Percentiles rank a stretch among this genome's conserved stretches.
Evolutionary conservation across 1,140 invertebrate species (phyloP).

Genomic region (Bombus confusus): DNA sequence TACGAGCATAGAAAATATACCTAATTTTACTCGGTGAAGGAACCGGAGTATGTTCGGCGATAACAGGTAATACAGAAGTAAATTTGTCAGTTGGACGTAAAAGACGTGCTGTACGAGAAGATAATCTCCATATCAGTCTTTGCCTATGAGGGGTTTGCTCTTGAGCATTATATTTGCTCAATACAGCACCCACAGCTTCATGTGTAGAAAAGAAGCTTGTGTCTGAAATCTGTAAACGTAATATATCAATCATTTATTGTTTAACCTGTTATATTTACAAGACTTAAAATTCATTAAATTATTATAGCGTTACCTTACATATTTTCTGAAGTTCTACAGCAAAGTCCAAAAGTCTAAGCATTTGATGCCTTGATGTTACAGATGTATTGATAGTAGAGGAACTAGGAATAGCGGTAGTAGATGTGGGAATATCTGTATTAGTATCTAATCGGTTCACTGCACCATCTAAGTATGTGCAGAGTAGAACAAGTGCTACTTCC

Average conservation of each 20-base stretch:
- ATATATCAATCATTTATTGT: neutral
- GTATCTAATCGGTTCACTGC: slow-evolving; percentile 73
- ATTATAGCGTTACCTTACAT: slow-evolving; percentile 83
- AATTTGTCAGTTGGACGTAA: slow-evolving; percentile 89
- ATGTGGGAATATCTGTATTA: slow-evolving; percentile 55
- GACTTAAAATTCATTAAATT: neutral
- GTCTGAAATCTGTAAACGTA: slow-evolving; percentile 85
- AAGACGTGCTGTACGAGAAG: slow-evolving; percentile 86
- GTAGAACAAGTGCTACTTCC: slow-evolving; percentile 87
- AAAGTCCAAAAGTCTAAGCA: slow-evolving; percentile 83
- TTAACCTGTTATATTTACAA: neutral
- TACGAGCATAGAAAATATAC: slow-evolving; percentile 65
- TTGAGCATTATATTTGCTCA: slow-evolving; percentile 88
- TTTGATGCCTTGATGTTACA: slow-evolving; percentile 70
- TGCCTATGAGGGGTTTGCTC: slow-evolving; percentile 87
- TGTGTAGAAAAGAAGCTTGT: slow-evolving; percentile 85
- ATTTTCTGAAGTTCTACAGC: slow-evolving; percentile 84
- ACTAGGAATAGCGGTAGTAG: slow-evolving; percentile 47
- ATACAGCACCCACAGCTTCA: slow-evolving; percentile 84
- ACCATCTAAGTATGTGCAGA: slow-evolving; percentile 86
- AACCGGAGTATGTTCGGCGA: slow-evolving; percentile 86
- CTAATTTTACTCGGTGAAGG: slow-evolving; percentile 83
- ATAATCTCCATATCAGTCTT: slow-evolving; percentile 88
- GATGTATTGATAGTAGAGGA: slow-evolving; percentile 63
- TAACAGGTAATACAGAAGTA: slow-evolving; percentile 87